These are phyloP conservation scores for Myotis davidii DNA, from an alignment of 2,113 vertebrate genomes.

Conservation along the genomic window DNA sequence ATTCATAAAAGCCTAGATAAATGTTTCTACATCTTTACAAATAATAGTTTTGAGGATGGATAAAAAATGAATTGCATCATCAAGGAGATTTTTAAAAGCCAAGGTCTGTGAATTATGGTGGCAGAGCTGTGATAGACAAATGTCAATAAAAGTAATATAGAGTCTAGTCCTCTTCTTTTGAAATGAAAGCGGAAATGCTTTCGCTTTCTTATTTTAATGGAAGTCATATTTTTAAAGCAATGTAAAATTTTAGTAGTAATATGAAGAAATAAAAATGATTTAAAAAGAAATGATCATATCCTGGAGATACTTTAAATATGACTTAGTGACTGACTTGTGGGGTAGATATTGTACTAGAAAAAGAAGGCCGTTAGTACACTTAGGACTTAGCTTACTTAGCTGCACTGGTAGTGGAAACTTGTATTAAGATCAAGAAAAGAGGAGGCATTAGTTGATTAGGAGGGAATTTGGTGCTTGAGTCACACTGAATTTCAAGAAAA, in stretches of 20 bases:
- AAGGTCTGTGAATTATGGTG: neutral
- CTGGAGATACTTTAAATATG: neutral
- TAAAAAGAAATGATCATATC: neutral
- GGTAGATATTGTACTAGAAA: neutral
- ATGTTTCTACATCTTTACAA: neutral
- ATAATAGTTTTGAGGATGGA: neutral
- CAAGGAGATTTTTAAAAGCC: neutral
- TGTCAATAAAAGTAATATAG: neutral
- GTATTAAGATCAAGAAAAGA: neutral
- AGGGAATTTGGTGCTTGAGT: neutral
- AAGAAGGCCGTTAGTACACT: neutral
- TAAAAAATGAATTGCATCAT: neutral
- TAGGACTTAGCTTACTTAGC: neutral
- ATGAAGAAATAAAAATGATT: neutral
- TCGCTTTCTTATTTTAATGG: neutral
- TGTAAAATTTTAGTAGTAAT: neutral
- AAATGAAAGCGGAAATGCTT: neutral
- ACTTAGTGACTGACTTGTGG: neutral
- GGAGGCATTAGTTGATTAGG: neutral
- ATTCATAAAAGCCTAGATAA: neutral
- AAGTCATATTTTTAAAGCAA: constrained; percentile 11
- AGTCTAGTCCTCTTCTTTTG: neutral
- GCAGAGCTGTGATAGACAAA: neutral
- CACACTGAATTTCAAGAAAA: neutral
- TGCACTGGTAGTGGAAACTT: neutral